Percentiles rank a stretch among this genome's conserved stretches.
Conservation (phyloP, 2,888 invertebrate genomes). For the Miltochrista miniata region DNA sequence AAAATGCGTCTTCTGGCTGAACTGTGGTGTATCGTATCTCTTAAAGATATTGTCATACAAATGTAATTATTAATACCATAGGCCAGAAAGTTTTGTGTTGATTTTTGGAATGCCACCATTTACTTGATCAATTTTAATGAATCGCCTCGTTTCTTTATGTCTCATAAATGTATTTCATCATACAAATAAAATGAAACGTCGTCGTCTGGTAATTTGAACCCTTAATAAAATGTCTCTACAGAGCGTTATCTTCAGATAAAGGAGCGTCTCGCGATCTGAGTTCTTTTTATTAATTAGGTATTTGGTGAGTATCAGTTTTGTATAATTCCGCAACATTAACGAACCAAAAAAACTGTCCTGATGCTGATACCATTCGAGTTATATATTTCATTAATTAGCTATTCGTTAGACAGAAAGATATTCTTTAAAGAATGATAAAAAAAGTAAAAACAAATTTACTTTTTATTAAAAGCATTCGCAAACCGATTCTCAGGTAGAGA, state of each 20-base stretch:
- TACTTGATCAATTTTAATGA: too few relatives aligned
- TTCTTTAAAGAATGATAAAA: slow-evolving; percentile 2
- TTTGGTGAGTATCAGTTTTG: slow-evolving; percentile 4
- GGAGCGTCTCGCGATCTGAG: slow-evolving; percentile 1
- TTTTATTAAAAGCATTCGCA: slow-evolving; percentile 4
- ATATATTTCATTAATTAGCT: slow-evolving; percentile 15
- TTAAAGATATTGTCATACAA: too few relatives aligned
- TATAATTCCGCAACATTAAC: slow-evolving; percentile 6
- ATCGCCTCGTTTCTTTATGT: too few relatives aligned
- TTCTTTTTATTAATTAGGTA: slow-evolving; percentile 13
- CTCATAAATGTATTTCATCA: background rate
- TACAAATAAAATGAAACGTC: slow-evolving; percentile 1
- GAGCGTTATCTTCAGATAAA: background rate
- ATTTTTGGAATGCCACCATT: too few relatives aligned
- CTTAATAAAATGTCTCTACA: slow-evolving; percentile 1
- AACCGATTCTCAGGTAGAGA: slow-evolving; percentile 20
- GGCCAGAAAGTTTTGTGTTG: too few relatives aligned
- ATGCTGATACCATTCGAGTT: slow-evolving; percentile 9
- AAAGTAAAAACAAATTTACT: slow-evolving; percentile 1
- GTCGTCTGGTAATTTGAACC: slow-evolving; percentile 1
- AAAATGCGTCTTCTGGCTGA: too few relatives aligned
- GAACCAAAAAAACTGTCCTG: background rate
- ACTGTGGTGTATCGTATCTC: too few relatives aligned
- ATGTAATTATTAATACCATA: too few relatives aligned
- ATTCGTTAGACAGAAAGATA: slow-evolving; percentile 4